Evolutionary conservation across 2,113 vertebrate genomes (phyloP), one percentile per base, ranked within the genome.

Genomic region (Bufo gargarizans): DNA sequence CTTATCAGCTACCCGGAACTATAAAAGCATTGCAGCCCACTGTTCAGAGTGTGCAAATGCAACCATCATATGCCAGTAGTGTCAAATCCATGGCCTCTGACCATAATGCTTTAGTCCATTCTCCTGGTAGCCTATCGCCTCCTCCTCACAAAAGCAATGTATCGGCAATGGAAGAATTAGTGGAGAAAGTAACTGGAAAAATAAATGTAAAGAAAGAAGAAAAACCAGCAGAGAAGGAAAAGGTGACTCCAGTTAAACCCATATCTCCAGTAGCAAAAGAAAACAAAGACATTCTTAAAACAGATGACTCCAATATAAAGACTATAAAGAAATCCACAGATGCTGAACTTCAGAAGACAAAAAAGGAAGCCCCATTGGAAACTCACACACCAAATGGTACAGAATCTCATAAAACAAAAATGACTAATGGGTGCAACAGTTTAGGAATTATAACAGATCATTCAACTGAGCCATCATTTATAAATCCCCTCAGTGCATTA

Each of bases 181-280:
- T 99, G 81, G 98, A 98, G 93, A 99, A 99, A 90, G 97, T 99
- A 86, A 98, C 97, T 0, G 97, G 98, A 74, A 99, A 97, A 94
- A 96, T 94, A 87, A 93, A 87, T 0, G 89, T 97, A n/a, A 98
- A 98, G 91, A 97, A 97, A 85, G 96, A 96, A 82, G 97, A 99
- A 89, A 96, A 95, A 89, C 84, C 91, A 4, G 22, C 85, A 0
- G 97, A 98, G 78, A 96, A 93, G 90, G 93, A 95, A 82, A 97
- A 94, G 90, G 88, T 89, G 88, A 93, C 93, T 53, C 93, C 95
- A 0, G 84, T 91, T 83, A 97, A 97, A 92, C 94, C 96, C 4
- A 88, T 91, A 3, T 95, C 97, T 78, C 95, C 96, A 5, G 93
- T 89, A 89, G 91, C 94, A 47, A 98, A 97, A 86, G 97, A 98